Evolutionary conservation across 2,888 invertebrate genomes (phyloP).

Genomic region (Acanthacorydalis orientalis): DNA sequence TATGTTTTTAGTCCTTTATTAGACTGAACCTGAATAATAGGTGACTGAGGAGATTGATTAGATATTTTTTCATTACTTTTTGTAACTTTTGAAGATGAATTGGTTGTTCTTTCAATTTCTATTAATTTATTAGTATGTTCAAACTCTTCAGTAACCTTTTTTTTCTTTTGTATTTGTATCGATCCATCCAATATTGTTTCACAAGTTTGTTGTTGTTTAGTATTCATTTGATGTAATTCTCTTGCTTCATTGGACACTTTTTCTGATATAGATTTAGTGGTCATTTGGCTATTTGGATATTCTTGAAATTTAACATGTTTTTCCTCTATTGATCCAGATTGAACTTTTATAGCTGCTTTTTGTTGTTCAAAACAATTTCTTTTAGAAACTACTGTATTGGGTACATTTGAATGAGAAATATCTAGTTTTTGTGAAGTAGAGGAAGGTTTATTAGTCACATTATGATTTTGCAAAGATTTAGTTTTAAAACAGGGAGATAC

Average conservation of each 20-base stretch:
- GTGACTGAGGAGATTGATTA: not conserved
- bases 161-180: slow-evolving; percentile 43
- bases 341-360: slow-evolving; percentile 21
- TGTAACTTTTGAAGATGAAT: slow-evolving; percentile 1
- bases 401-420: slow-evolving; percentile 10
- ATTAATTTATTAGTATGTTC: slow-evolving; percentile 47
- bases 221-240: slow-evolving; percentile 14
- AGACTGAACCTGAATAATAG: slow-evolving; percentile 2
- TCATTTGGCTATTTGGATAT: slow-evolving; percentile 24
- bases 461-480: slow-evolving; percentile 19
- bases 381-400: too few species aligned
- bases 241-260: slow-evolving; percentile 15
- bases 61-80: not conserved
- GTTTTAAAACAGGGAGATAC: slow-evolving; percentile 32
- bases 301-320: slow-evolving; percentile 31
- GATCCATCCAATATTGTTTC: slow-evolving; percentile 16
- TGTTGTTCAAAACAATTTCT: not conserved
- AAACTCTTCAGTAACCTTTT: slow-evolving; percentile 47
- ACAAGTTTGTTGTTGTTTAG: slow-evolving; percentile 15
- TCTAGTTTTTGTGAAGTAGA: not conserved
- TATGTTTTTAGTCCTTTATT: slow-evolving; percentile 3
- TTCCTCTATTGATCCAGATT: slow-evolving; percentile 26
- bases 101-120: slow-evolving; percentile 34
- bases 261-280: slow-evolving; percentile 11
- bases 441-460: slow-evolving; percentile 7